phyloP scores from a whole-genome alignment of 1,140 invertebrate genomes.

The Trichonephila clavipes region DNA sequence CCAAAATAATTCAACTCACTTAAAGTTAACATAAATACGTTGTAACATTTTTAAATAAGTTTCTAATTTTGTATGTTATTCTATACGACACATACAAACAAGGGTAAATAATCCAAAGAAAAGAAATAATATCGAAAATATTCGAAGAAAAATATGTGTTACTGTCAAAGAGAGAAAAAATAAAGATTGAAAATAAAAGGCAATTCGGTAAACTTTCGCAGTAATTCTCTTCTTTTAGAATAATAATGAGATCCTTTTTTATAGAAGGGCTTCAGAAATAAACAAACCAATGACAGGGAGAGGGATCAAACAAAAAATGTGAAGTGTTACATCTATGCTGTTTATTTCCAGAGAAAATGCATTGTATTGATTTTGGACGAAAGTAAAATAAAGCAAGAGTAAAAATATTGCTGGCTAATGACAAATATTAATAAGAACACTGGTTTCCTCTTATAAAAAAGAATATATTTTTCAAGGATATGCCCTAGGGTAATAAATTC shows the following conservation, averaged over 20 bases:
- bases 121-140: neutral
- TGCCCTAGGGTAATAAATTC: neutral
- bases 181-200: neutral
- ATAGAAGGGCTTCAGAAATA: neutral
- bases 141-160: no score
- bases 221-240: neutral
- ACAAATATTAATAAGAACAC: constrained; percentile 14
- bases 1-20: no score
- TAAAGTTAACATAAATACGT: no score
- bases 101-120: no score
- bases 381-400: neutral
- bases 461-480: neutral
- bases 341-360: neutral
- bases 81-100: neutral
- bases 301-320: neutral
- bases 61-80: neutral
- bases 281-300: neutral
- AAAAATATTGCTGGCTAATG: neutral
- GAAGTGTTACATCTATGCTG: neutral
- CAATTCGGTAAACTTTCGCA: neutral
- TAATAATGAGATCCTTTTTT: neutral
- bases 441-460: neutral
- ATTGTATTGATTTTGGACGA: neutral
- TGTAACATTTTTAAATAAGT: no score
- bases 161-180: neutral